Base-by-base conservation (phyloP, 2,113 vertebrate species). In the Caranx melampygus region DNA sequence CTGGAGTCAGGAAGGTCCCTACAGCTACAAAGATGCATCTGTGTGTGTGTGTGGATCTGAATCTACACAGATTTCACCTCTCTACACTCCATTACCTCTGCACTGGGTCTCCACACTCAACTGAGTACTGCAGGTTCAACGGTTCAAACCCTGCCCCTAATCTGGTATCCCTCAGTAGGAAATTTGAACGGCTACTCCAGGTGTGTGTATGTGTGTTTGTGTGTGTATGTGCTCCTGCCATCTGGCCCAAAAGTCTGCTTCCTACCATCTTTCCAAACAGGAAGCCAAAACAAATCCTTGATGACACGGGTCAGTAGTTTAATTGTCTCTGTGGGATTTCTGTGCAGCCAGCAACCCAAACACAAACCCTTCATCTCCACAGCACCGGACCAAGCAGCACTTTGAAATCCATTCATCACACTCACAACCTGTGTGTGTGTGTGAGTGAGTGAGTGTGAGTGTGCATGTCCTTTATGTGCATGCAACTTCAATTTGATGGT, bases 231-330 rank as follows among this genome's bases (percentile, higher is more conserved):
- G 54, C 10, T 58, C 10, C 21, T 26, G 78, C 78, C 83, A 85
- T 86, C 81, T 88, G 86, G 80, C 63, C 80, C 81, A 73, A 47
- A 77, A 54, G 15, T 79, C 78, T 54, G 44, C 83, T 88, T 87
- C 86, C 86, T 86, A 67, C 67, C 59, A 40, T 67, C 64, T 59
- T 65, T 84, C 78, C 78, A 74, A 88, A 88, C 83, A 86, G 81
- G 86, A 90, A 88, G 75, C 59, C 72, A 66, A 72, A 86, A 82
- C 80, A 88, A 86, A 70, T 77, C 83, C 83, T 84, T 75, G 74
- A 84, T 84, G 86, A 75, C 85, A 71, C 14, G 34, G 81, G 81
- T 84, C 86, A 88, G 59, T 75, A 52, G 67, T 82, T 90, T 84
- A 79, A 86, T 86, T 86, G 83, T 79, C 60, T 88, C 83, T 9